phyloP scores from a whole-genome alignment of 30 jellyfish, hydroid and myxozoan species.

The Mastigias papua region DNA sequence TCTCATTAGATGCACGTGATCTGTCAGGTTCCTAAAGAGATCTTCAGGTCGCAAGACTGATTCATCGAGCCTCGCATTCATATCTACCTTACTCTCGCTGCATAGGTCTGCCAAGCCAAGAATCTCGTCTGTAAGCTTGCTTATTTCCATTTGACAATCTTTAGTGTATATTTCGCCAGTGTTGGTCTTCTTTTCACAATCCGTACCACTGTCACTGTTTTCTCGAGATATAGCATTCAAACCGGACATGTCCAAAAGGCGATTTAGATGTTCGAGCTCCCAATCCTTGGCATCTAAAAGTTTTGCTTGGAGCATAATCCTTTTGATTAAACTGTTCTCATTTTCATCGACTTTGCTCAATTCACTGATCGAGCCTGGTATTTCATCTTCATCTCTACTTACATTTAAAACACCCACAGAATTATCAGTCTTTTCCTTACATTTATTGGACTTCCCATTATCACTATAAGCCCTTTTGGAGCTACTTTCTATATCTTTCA shows the following conservation, averaged over 20 bases:
- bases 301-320: not conserved
- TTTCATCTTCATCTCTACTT: no score
- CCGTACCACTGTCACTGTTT: constrained; percentile 16
- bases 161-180: not conserved
- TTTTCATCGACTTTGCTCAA: no score
- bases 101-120: not conserved
- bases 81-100: not conserved
- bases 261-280: constrained; percentile 5
- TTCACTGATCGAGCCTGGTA: no score
- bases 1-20: constrained; percentile 27
- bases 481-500: no score
- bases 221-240: not conserved
- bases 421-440: no score
- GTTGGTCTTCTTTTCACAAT: not conserved
- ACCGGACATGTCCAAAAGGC: not conserved
- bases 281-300: constrained; percentile 1
- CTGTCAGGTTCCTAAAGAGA: constrained; percentile 30
- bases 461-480: no score
- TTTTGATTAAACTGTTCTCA: not conserved
- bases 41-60: constrained; percentile 17
- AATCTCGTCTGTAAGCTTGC: constrained; percentile 5
- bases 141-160: not conserved
- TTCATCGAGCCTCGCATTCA: constrained; percentile 1
- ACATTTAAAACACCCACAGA: no score
- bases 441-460: no score